Base-by-base conservation (phyloP, 2,888 invertebrate species). In the Agrotis clavis region DNA sequence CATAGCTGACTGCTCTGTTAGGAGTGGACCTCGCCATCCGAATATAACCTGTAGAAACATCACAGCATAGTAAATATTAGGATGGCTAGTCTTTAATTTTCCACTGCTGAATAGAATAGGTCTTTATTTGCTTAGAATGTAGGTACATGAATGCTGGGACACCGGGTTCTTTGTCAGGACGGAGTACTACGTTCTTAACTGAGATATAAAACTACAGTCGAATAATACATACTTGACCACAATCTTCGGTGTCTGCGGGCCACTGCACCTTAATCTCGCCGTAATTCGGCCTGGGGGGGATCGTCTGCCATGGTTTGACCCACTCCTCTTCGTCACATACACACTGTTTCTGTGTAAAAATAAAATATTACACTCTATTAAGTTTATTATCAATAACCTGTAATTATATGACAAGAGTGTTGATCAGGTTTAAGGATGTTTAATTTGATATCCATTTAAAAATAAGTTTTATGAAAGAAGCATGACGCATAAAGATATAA, bases 191-290 rank as follows among this genome's bases (percentile, higher is more conserved):
- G 21, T 53, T 7, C 4, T 30, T 30, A 18, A n/a, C 35, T 16
- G 21, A 16, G 25, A 67, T 65, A 6, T 41, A 35, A 18, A 5
- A 56, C 16, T 1, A 21, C 9, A n/a, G 6, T 25, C 11, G 7
- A 18, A 14, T 3, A 25, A 25, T n/a, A 57, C 35, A 57, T 67
- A 98, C 98, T 91, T 98, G 96, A 14, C 99, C 99, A 92, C 98
- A 97, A 80, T 97, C 98, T 90, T 98, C 98, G 77, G 98, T 98
- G 90, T 98, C 98, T n/a, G 98, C 97, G 0, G 99, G 98, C 96
- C 98, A 99, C 75, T 95, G 93, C 25, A 97, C 96, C 67, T 95
- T 96, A 2, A 97, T 91, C 35, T 96, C 95, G 57, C 97, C 94
- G 47, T 97, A 97, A 64, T 94, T 90, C 4, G 97, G 94, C 9